Evolutionary conservation across 2,888 invertebrate species (phyloP).

Genomic region (Orthonevra nobilis): DNA sequence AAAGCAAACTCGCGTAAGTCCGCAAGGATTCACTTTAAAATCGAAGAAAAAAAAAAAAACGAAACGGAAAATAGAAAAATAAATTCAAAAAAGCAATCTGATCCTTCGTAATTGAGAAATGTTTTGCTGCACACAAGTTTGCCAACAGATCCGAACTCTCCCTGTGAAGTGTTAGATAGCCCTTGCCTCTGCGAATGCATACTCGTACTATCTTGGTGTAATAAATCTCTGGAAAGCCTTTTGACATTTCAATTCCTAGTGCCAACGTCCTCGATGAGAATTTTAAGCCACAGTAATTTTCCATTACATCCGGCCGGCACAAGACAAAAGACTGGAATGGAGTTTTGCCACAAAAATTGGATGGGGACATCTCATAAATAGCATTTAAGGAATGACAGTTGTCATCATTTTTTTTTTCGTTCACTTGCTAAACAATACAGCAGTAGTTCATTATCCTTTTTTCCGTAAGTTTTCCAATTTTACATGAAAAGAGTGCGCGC

Average conservation of each 20-base stretch:
- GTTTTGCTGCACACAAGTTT: not conserved
- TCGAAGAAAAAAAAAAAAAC: no score
- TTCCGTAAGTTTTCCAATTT: constrained; percentile 60
- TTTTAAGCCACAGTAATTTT: constrained; percentile 54
- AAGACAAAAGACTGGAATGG: constrained; percentile 6
- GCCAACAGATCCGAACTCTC: not conserved
- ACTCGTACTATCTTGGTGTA: constrained; percentile 30
- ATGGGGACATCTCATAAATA: constrained; percentile 58
- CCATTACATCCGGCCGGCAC: constrained; percentile 24
- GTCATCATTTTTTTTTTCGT: no score
- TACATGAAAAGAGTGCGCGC: constrained; percentile 37
- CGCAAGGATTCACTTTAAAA: constrained; percentile 60
- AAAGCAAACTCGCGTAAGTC: constrained; percentile 22
- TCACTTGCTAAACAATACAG: constrained; percentile 43
- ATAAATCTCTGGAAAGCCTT: constrained; percentile 62
- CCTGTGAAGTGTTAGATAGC: constrained; percentile 33
- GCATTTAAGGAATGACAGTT: constrained; percentile 66
- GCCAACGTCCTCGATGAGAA: constrained; percentile 36
- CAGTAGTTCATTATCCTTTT: constrained; percentile 64
- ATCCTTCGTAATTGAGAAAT: constrained; percentile 36
- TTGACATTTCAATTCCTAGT: constrained; percentile 64
- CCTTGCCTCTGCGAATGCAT: not conserved
- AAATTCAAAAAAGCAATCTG: constrained; percentile 45
- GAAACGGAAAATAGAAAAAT: no score
- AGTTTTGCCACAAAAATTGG: constrained; percentile 26